Evolutionary conservation across 2,113 vertebrate genomes (phyloP).

Genomic region (Taxidea taxus): DNA sequence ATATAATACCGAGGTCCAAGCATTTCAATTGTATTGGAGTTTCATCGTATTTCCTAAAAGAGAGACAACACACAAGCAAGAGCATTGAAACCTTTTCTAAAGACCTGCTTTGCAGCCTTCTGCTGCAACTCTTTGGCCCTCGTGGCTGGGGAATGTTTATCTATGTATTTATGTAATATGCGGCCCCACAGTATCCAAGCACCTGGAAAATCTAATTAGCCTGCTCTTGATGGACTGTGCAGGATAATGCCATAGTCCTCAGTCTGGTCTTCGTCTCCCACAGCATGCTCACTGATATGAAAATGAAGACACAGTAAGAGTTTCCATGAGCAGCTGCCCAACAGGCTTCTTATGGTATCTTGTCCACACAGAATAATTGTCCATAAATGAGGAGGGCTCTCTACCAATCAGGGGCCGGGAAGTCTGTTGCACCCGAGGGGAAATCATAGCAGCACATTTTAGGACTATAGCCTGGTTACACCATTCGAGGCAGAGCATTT

Average conservation of each 20-base stretch:
- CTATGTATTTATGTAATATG: slow-evolving; percentile 31
- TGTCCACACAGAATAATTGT: slow-evolving; percentile 32
- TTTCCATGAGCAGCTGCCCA: slow-evolving; percentile 57
- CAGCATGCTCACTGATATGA: neutral
- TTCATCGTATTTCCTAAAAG: slow-evolving; percentile 26
- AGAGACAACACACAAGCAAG: neutral
- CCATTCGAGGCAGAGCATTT: neutral
- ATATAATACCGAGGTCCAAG: slow-evolving; percentile 9
- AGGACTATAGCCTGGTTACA: neutral
- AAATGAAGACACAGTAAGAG: slow-evolving; percentile 59
- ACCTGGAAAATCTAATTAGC: slow-evolving; percentile 70
- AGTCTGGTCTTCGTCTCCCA: slow-evolving; percentile 46
- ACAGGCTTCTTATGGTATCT: slow-evolving; percentile 13
- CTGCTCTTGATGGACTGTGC: slow-evolving; percentile 43
- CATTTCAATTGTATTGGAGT: neutral
- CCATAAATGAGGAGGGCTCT: slow-evolving; percentile 43
- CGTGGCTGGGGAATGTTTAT: neutral
- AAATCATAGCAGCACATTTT: slow-evolving; percentile 18
- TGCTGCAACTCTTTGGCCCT: slow-evolving; percentile 15
- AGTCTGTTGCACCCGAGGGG: neutral
- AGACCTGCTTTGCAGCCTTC: neutral
- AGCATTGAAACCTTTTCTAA: slow-evolving; percentile 8
- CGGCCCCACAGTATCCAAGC: slow-evolving; percentile 19
- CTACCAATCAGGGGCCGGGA: neutral
- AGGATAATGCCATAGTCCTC: neutral